phyloP scores from a whole-genome alignment of 2,113 vertebrate genomes.

The Diadophis punctatus region DNA sequence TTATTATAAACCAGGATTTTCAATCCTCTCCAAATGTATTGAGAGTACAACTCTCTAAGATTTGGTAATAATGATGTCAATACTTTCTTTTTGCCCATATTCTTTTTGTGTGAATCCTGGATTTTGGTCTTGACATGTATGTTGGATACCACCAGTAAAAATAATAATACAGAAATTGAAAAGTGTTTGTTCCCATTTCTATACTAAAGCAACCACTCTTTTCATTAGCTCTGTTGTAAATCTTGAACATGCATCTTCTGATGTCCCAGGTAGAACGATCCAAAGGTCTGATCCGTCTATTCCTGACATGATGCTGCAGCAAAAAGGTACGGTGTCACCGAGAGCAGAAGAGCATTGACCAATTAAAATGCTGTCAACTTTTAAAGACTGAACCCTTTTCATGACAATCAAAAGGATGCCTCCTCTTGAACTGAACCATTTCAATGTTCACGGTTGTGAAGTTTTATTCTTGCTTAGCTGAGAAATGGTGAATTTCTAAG shows the following conservation, averaged over 20 bases:
- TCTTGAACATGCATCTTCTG: neutral
- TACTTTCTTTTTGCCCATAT: neutral
- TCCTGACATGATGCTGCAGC: neutral
- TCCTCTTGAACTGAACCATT: neutral
- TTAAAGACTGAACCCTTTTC: neutral
- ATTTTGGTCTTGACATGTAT: neutral
- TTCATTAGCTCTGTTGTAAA: neutral
- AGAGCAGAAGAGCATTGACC: neutral
- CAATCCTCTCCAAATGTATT: neutral
- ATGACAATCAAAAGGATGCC: neutral
- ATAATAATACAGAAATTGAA: neutral
- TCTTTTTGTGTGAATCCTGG: neutral
- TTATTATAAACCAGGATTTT: neutral
- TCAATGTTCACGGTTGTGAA: neutral
- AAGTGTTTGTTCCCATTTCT: neutral
- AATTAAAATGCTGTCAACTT: neutral
- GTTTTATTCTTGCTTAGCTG: neutral
- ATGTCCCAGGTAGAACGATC: neutral
- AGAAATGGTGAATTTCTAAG: neutral
- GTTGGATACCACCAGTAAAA: neutral
- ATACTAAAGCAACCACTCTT: neutral
- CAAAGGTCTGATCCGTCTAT: neutral
- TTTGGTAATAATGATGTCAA: neutral
- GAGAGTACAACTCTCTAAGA: neutral
- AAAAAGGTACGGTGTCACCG: too few species aligned